Evolutionary conservation across 2,113 vertebrate genomes (phyloP).

Genomic region (Kobus ellipsiprymnus): DNA sequence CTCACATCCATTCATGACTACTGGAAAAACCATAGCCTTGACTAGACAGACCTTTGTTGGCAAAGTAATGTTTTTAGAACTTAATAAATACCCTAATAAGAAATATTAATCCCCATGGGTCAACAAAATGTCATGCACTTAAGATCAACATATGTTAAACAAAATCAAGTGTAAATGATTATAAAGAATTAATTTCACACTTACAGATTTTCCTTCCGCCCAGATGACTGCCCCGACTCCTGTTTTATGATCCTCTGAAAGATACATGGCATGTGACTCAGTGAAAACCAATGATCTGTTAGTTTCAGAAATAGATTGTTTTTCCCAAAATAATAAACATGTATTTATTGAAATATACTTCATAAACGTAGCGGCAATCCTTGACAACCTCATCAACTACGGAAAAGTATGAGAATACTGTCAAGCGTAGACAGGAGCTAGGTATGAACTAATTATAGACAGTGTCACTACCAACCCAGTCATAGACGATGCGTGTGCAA

Average conservation of each 20-base stretch:
- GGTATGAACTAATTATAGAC: neutral
- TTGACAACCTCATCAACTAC: neutral
- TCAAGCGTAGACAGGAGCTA: neutral
- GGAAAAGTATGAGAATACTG: neutral
- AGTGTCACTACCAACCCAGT: neutral
- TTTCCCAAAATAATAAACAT: neutral
- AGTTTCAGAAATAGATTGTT: neutral
- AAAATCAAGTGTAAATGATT: slow-evolving; percentile 26
- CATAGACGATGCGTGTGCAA: fast-evolving
- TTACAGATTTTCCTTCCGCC: slow-evolving; percentile 90
- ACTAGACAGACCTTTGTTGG: no score
- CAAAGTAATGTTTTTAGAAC: neutral
- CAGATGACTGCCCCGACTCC: slow-evolving; percentile 96
- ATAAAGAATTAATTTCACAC: slow-evolving; percentile 69
- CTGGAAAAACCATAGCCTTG: no score
- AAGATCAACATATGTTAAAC: neutral
- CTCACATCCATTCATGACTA: no score
- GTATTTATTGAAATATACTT: neutral
- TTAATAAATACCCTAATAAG: neutral
- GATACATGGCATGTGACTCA: slow-evolving; percentile 60
- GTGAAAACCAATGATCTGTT: neutral
- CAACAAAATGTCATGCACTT: neutral
- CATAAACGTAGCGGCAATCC: neutral
- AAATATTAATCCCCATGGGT: neutral
- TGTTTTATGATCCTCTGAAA: slow-evolving; percentile 96